Percentiles rank a stretch among this genome's conserved stretches.
phyloP scores from a whole-genome alignment of 1,140 invertebrate species.

The Nixonia krombeini region DNA sequence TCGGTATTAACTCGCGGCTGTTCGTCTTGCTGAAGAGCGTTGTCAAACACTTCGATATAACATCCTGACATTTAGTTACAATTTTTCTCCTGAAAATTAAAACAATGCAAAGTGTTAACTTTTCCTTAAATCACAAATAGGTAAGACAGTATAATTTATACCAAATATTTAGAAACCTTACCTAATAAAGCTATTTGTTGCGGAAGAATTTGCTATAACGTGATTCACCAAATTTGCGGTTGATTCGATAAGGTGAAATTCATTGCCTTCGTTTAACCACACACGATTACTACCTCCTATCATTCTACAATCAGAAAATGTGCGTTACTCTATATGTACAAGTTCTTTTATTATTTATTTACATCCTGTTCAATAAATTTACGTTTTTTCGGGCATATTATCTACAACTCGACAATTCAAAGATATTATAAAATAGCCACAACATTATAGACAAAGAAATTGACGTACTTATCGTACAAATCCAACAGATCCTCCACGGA shows the following conservation, averaged over 20 bases:
- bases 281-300: conserved; percentile 81
- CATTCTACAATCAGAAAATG: conserved; percentile 71
- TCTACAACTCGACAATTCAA: not conserved
- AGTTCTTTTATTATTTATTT: too few species aligned
- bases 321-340: too few species aligned
- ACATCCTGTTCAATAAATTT: conserved; percentile 8
- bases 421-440: not conserved
- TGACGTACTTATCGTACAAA: conserved; percentile 79
- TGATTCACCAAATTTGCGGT: conserved; percentile 77
- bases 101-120: too few species aligned
- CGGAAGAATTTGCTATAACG: conserved; percentile 73
- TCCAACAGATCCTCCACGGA: conserved; percentile 80
- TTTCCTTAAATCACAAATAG: conserved; percentile 6
- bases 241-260: conserved; percentile 82
- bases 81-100: conserved; percentile 74
- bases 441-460: not conserved
- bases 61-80: conserved; percentile 77
- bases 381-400: too few species aligned
- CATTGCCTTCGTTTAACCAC: conserved; percentile 83
- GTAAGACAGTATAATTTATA: not conserved
- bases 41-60: conserved; percentile 78
- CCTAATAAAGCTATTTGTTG: conserved; percentile 73
- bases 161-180: conserved; percentile 43
- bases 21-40: conserved; percentile 79
- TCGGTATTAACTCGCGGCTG: conserved; percentile 71